These are phyloP conservation scores for Hoplodrina ambigua DNA, from an alignment of 2,888 invertebrate genomes.

Conservation along the genomic window DNA sequence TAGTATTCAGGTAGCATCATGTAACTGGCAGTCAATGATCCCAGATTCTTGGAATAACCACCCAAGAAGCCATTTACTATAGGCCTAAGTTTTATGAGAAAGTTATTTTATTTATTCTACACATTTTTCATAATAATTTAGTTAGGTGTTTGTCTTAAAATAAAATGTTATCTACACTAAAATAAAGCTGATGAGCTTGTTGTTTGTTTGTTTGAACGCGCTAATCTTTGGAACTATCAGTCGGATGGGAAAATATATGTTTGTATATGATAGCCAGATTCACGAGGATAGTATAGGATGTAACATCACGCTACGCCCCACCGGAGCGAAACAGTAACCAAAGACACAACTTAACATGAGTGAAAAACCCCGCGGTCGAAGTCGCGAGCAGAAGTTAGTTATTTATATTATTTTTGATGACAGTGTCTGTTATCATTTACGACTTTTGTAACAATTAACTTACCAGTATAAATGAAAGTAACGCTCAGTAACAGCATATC, in stretches of 20 bases:
- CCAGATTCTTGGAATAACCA: conserved; percentile 40
- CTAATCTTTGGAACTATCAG: too few species aligned
- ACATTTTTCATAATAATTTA: background rate
- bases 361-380: too few species aligned
- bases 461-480: conserved; percentile 97
- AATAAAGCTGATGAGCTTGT: too few species aligned
- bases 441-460: conserved; percentile 47
- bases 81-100: background rate
- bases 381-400: too few species aligned
- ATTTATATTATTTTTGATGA: too few species aligned
- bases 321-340: too few species aligned
- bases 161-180: background rate
- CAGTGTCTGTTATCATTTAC: background rate
- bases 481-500: conserved; percentile 96
- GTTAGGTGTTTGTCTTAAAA: background rate
- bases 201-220: too few species aligned
- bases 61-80: conserved; percentile 25
- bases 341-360: too few species aligned
- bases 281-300: too few species aligned
- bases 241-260: too few species aligned
- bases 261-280: too few species aligned
- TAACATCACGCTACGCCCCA: too few species aligned
- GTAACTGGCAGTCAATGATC: conserved; percentile 48
- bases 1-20: conserved; percentile 50
- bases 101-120: background rate